Evolutionary conservation across 2,888 invertebrate genomes (phyloP).

Genomic region (Sphinx pinastri): DNA sequence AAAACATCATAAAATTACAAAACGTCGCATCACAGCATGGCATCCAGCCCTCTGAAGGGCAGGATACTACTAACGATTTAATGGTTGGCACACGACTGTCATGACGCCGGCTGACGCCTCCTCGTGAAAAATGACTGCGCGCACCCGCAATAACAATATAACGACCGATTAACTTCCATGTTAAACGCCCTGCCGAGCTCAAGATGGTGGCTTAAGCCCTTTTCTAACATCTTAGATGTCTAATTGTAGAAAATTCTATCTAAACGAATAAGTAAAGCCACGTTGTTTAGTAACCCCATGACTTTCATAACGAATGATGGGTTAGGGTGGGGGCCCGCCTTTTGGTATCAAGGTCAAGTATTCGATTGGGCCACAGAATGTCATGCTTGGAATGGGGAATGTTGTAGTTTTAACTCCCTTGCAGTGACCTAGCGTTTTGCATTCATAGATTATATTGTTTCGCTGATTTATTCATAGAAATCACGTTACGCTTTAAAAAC

Average conservation of each 20-base stretch:
- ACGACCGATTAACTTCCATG: conserved; percentile 69
- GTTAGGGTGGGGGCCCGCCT: conserved; percentile 20
- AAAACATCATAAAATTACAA: conserved; percentile 15
- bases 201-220: conserved; percentile 25
- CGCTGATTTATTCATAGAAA: conserved; percentile 15
- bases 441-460: conserved; percentile 14
- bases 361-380: conserved; percentile 17
- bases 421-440: conserved; percentile 12
- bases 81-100: conserved; percentile 69
- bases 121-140: conserved; percentile 52
- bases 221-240: not conserved
- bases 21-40: conserved; percentile 30
- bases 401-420: conserved; percentile 18
- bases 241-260: conserved; percentile 13
- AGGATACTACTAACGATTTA: conserved; percentile 56
- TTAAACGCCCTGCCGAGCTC: conserved; percentile 42
- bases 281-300: conserved; percentile 6
- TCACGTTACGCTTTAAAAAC: conserved; percentile 6
- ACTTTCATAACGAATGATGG: conserved; percentile 17
- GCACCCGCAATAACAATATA: conserved; percentile 67
- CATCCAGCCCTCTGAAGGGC: conserved; percentile 47
- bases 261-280: conserved; percentile 11
- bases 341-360: conserved; percentile 23
- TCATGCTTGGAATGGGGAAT: not conserved
- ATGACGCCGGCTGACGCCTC: conserved; percentile 39